Evolutionary conservation across 2,113 vertebrate genomes (phyloP).

Genomic region (Malurus alboscapulatus): DNA sequence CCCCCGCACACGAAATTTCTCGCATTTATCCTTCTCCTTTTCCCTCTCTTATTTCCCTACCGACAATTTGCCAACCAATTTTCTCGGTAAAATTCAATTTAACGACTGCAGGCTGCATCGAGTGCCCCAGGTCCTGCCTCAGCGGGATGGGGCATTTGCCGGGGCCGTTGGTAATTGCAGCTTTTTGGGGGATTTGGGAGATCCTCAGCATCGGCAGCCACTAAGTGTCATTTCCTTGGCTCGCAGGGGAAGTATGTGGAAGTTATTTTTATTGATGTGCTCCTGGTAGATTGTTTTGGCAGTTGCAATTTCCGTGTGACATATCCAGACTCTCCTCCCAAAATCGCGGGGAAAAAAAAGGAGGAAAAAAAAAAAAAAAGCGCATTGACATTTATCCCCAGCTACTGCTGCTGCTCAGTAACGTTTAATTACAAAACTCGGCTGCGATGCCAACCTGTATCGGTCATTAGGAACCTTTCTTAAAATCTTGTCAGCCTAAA

Average conservation of each 20-base stretch:
- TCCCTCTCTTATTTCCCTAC: background rate
- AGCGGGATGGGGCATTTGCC: background rate
- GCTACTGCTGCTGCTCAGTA: background rate
- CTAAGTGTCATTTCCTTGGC: background rate
- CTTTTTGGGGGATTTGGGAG: background rate
- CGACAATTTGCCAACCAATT: background rate
- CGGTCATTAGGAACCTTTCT: constrained; percentile 15
- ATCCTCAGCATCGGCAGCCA: background rate
- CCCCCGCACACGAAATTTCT: background rate
- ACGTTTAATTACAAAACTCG: constrained; percentile 44
- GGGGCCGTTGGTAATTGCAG: background rate
- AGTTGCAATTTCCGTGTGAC: constrained; percentile 20
- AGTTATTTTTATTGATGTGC: constrained; percentile 22
- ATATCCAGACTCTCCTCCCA: background rate
- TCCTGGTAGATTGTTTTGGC: constrained; percentile 32
- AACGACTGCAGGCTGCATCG: background rate
- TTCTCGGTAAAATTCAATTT: background rate
- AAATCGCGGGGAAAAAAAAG: background rate
- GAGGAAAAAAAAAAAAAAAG: background rate
- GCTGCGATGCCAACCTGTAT: background rate
- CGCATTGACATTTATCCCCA: constrained; percentile 1
- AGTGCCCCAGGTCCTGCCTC: background rate
- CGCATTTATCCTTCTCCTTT: background rate
- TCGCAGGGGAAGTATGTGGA: background rate
- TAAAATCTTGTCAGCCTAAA: constrained; percentile 20